Evolutionary conservation across 2,113 vertebrate species (phyloP).

Genomic region (Cyprinodon tularosa): DNA sequence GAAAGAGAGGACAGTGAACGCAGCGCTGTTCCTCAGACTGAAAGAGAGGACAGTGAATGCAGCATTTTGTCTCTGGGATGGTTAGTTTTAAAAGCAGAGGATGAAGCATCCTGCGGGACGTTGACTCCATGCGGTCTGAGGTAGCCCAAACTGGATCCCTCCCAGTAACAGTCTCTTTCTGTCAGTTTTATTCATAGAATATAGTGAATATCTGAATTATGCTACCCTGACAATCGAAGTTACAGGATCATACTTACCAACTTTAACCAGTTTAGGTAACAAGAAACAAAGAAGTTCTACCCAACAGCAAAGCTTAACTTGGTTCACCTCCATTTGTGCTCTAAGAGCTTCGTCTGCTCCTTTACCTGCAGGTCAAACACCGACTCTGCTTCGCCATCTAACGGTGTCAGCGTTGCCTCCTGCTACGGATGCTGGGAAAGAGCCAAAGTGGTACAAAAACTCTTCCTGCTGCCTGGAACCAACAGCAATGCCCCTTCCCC

Average conservation of each 20-base stretch:
- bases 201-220: conserved; percentile 29
- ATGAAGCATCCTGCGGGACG: background rate
- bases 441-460: no score
- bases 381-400: conserved; percentile 1
- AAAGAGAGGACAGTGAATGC: no score
- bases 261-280: conserved; percentile 7
- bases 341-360: conserved; percentile 10
- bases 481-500: background rate
- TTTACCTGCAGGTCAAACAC: conserved; percentile 6
- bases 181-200: conserved; percentile 27
- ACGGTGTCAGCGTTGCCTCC: background rate
- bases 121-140: background rate
- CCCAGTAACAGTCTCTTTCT: conserved; percentile 21
- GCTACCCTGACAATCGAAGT: conserved; percentile 17
- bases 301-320: background rate
- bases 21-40: no score
- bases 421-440: no score
- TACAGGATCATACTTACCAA: conserved; percentile 22
- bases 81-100: background rate
- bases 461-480: no score
- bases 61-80: conserved; percentile 4
- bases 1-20: no score
- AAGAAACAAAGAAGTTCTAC: conserved; percentile 2
- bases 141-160: conserved; percentile 25
- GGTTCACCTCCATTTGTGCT: conserved; percentile 47